Evolutionary conservation across 35 echinoderm and acorn worm genomes (phyloP).

Genomic region (Acanthaster planci): DNA sequence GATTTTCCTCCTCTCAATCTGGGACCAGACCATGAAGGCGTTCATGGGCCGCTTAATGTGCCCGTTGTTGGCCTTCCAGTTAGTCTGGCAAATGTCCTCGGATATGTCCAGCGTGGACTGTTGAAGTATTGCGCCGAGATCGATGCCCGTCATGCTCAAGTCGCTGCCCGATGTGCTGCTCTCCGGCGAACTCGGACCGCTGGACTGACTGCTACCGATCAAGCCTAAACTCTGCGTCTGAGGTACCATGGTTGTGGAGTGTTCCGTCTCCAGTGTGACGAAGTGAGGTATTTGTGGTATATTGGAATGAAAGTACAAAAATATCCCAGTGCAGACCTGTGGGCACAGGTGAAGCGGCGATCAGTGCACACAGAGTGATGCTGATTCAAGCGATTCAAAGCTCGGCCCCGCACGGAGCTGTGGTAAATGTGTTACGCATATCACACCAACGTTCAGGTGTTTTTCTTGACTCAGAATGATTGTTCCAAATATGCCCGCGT

Average conservation of each 20-base stretch:
- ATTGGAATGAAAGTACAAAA: slow-evolving; percentile 3
- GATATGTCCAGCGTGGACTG: slow-evolving; percentile 88
- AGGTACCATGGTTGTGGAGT: slow-evolving; percentile 49
- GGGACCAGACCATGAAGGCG: slow-evolving; percentile 99
- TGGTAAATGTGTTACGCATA: background rate
- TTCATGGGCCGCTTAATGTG: slow-evolving; percentile 99
- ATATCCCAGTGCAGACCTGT: background rate
- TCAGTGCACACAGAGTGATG: slow-evolving; percentile 6
- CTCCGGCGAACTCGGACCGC: slow-evolving; percentile 71
- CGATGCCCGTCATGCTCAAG: slow-evolving; percentile 21
- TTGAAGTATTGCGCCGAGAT: slow-evolving; percentile 41
- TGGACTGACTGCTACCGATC: slow-evolving; percentile 40
- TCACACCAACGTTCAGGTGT: background rate
- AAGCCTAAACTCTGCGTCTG: slow-evolving; percentile 50
- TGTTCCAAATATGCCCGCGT: slow-evolving; percentile 4
- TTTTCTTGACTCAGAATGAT: slow-evolving; percentile 20
- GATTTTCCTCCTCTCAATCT: slow-evolving; percentile 94
- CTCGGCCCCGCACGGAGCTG: background rate
- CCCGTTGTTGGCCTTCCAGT: slow-evolving; percentile 92
- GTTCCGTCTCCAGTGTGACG: background rate
- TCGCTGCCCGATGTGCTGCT: background rate
- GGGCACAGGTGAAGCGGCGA: background rate
- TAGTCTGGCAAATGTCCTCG: slow-evolving; percentile 97
- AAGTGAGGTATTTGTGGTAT: slow-evolving; percentile 17
- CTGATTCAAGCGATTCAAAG: background rate